Base-by-base conservation (phyloP, 2,113 vertebrate genomes). In the Apaloderma vittatum region DNA sequence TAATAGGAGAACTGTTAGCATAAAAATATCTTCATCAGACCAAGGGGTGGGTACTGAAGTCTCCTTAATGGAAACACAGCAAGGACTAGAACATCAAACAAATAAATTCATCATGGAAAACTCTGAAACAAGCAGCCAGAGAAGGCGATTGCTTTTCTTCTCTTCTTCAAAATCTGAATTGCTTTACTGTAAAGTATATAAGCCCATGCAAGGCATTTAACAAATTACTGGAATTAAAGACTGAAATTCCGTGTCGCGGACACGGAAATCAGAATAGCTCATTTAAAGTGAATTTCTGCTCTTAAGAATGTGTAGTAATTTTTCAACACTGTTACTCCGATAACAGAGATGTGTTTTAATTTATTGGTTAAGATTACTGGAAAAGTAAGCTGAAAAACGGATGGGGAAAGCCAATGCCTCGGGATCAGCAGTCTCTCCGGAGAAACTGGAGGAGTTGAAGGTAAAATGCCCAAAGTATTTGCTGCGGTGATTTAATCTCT, bases 401-500 rank as follows among this genome's bases (percentile, higher is more conserved):
- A 27, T 29, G 13, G 40, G 61, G 48, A 76, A 81, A 51, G 81
- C 5, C 18, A 52, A 11, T 19, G 3, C 16, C 21, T 57, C 21
- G 5, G 7, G 30, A 26, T 12, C 7, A 63, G 48, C 55, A 32
- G 10, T 5, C 5, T 65, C 22, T 71, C 29, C 18, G 70, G 66
- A 79, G 54, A 58, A 78, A 67, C 2, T 37, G 70, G 65, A 91
- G 36, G 40, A 59, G 22, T 20, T 51, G 19, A 82, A 91, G 49
- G 52, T 32, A 75, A 84, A 94, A 30, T 72, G 17, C 51, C 40
- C 46, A 27, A n/a, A 76, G 27, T 88, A 4, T 80, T 93, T 87
- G 62, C 54, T 76, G 67, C 54, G 62, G 51, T 88, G 81, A 88
- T 88, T 88, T 85, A 79, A 82, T 68, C 71, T 90, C 48, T 68